These are phyloP conservation scores for Condylostylus longicornis DNA, from an alignment of 1,140 invertebrate species.

Conservation along the genomic window DNA sequence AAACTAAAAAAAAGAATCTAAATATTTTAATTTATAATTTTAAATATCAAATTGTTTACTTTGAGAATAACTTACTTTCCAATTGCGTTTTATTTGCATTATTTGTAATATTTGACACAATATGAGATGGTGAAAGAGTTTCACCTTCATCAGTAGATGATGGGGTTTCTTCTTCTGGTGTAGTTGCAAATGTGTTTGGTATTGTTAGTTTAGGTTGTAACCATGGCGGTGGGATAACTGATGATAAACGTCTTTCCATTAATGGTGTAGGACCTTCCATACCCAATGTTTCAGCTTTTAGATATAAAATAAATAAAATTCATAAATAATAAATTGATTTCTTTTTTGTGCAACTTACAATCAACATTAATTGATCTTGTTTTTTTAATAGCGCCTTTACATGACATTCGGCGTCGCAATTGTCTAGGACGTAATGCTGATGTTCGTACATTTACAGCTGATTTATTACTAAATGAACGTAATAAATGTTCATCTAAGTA, in stretches of 20 bases:
- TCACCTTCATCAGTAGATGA: conserved; percentile 20
- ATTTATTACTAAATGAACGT: conserved; percentile 58
- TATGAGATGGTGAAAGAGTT: conserved; percentile 28
- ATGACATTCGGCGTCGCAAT: conserved; percentile 58
- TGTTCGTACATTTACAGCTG: conserved; percentile 45
- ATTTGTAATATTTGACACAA: too few species aligned
- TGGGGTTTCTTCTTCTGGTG: conserved; percentile 23
- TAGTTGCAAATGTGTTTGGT: conserved; percentile 32
- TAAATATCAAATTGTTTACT: too few species aligned
- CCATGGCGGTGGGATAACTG: conserved; percentile 40
- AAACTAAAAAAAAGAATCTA: too few species aligned
- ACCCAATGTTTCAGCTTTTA: conserved; percentile 53
- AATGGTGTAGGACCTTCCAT: conserved; percentile 44
- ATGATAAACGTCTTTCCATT: conserved; percentile 43
- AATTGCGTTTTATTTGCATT: too few species aligned
- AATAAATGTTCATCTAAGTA: conserved; percentile 78
- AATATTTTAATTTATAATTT: too few species aligned
- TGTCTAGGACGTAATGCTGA: conserved; percentile 36
- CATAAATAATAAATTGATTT: conserved; percentile 1
- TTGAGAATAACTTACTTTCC: too few species aligned
- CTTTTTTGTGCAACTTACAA: conserved; percentile 39
- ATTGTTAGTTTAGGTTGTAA: too few species aligned
- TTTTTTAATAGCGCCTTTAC: conserved; percentile 73
- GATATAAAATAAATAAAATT: conserved; percentile 5
- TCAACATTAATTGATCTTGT: conserved; percentile 73